These are phyloP conservation scores for Andrena bicolor DNA, from an alignment of 2,888 invertebrate species.

Conservation along the genomic window DNA sequence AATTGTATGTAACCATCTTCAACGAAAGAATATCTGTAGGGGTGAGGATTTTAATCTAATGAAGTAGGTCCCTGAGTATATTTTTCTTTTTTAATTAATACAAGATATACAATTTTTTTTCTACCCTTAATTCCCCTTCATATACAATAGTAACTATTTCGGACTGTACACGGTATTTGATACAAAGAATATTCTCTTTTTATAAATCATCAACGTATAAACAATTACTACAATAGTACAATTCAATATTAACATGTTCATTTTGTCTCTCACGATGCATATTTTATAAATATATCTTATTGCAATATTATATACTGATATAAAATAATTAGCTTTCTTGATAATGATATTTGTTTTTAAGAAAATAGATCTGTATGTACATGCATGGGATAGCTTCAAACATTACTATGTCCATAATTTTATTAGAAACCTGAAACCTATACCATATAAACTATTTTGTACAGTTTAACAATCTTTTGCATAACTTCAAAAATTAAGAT, in stretches of 20 bases:
- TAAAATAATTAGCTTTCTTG: slow-evolving; percentile 51
- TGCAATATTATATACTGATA: slow-evolving; percentile 47
- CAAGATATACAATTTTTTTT: slow-evolving; percentile 19
- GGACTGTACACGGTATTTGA: slow-evolving; percentile 26
- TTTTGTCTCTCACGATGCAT: slow-evolving; percentile 23
- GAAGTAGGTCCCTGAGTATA: not conserved
- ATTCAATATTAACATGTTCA: slow-evolving; percentile 24
- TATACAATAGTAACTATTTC: slow-evolving; percentile 33
- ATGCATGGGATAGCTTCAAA: slow-evolving; percentile 16
- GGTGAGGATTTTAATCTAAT: slow-evolving; percentile 6
- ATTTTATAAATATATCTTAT: slow-evolving; percentile 43
- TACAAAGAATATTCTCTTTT: slow-evolving; percentile 41
- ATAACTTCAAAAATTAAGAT: slow-evolving; percentile 21
- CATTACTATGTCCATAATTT: slow-evolving; percentile 16
- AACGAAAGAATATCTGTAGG: not conserved
- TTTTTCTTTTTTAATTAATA: slow-evolving; percentile 29
- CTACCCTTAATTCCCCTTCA: slow-evolving; percentile 37
- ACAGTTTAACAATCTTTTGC: slow-evolving; percentile 18
- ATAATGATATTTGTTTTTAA: slow-evolving; percentile 38
- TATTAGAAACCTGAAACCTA: slow-evolving; percentile 7
- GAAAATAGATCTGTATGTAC: slow-evolving; percentile 30
- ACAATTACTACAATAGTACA: slow-evolving; percentile 28
- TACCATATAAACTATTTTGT: slow-evolving; percentile 21
- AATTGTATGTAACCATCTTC: slow-evolving; percentile 25
- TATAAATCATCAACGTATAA: slow-evolving; percentile 29